Evolutionary conservation across 1,140 invertebrate genomes (phyloP).

Genomic region (Drosophila littoralis): DNA sequence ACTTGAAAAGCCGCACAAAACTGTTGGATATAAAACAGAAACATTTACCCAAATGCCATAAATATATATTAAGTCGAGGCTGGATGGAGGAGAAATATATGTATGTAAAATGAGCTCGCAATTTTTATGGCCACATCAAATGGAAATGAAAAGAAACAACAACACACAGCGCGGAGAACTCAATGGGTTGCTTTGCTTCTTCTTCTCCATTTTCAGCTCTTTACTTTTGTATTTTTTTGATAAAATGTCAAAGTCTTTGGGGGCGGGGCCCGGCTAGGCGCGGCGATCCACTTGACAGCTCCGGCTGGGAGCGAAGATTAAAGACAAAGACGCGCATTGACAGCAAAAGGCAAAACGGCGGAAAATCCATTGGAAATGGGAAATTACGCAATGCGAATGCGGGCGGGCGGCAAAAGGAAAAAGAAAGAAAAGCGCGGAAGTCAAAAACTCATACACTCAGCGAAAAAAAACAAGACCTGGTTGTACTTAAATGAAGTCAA

Average conservation of each 20-base stretch:
- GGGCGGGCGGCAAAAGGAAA: conserved; percentile 35
- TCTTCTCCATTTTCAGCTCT: conserved; percentile 14
- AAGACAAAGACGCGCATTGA: conserved; percentile 53
- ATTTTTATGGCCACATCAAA: conserved; percentile 78
- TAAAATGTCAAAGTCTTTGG: conserved; percentile 77
- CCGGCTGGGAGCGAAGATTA: conserved; percentile 45
- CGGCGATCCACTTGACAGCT: conserved; percentile 64
- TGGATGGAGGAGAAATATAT: conserved; percentile 7
- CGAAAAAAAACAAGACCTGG: not conserved
- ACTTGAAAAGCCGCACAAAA: conserved; percentile 67
- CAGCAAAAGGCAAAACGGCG: conserved; percentile 43
- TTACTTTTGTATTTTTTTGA: conserved; percentile 35
- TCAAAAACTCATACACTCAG: not conserved
- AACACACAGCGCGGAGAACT: conserved; percentile 26
- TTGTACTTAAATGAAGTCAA: no score
- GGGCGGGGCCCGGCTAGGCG: not conserved
- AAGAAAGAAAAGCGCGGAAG: conserved; percentile 51
- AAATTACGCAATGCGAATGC: conserved; percentile 48
- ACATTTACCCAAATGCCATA: conserved; percentile 14
- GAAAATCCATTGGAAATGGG: conserved; percentile 37
- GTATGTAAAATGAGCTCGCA: conserved; percentile 66
- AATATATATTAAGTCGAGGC: not conserved
- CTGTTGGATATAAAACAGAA: conserved; percentile 67
- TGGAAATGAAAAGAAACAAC: conserved; percentile 64
- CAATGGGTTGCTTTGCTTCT: conserved; percentile 44